Evolutionary conservation across 2,113 vertebrate species (phyloP).

Genomic region (Strigops habroptila): DNA sequence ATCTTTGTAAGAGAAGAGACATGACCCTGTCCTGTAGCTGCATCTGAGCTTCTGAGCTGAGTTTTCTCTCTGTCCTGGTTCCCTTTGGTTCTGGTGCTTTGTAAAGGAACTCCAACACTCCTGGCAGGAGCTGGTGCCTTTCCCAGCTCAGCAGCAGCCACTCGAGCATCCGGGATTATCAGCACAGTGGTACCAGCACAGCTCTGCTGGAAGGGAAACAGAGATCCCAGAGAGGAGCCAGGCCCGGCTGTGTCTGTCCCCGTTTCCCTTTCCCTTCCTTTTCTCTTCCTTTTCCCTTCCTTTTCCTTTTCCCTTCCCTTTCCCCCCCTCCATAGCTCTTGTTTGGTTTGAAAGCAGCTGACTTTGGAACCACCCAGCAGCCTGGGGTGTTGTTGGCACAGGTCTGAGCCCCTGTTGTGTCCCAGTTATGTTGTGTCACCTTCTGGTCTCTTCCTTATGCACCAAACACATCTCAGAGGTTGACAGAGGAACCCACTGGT

Average conservation of each 20-base stretch:
- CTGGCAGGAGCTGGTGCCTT: background rate
- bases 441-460: background rate
- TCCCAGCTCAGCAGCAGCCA: background rate
- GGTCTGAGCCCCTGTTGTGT: background rate
- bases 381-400: background rate
- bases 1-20: background rate
- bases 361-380: background rate
- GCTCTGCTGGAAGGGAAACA: background rate
- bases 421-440: background rate
- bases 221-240: background rate
- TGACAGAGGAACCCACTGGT: background rate
- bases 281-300: background rate
- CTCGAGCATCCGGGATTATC: fast-evolving
- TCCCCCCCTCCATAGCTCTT: background rate
- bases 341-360: background rate
- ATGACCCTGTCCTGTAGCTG: background rate
- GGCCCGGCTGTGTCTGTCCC: background rate
- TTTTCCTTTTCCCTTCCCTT: background rate
- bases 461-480: background rate
- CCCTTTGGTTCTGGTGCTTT: background rate
- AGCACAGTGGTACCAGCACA: background rate
- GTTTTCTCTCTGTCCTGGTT: background rate
- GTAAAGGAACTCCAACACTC: background rate
- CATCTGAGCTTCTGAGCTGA: background rate
- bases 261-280: background rate